Evolutionary conservation across 1,140 invertebrate genomes (phyloP).

Genomic region (Chrysopa pallens): DNA sequence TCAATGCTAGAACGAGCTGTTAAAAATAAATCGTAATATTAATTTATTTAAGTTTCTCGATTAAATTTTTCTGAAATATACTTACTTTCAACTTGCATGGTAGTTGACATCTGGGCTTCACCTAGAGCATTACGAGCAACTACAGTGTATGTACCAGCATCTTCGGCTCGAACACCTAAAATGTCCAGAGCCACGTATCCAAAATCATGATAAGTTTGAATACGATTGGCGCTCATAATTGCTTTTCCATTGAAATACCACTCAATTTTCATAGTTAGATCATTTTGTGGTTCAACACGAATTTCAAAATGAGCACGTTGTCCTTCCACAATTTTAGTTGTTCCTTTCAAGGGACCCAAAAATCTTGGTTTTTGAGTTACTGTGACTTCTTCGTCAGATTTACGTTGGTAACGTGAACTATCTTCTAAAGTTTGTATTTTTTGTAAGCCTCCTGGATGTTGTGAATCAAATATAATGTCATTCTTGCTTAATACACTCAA

Average conservation of each 20-base stretch:
- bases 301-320: constrained; percentile 94
- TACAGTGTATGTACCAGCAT: constrained; percentile 74
- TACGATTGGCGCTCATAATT: constrained; percentile 66
- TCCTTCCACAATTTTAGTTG: constrained; percentile 86
- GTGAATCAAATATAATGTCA: constrained; percentile 69
- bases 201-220: constrained; percentile 87
- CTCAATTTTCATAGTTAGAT: constrained; percentile 71
- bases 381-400: constrained; percentile 49
- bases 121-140: constrained; percentile 75
- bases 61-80: constrained; percentile 11
- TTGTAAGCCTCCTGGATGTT: constrained; percentile 71
- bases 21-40: constrained; percentile 12
- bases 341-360: constrained; percentile 71
- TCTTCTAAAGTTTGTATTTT: constrained; percentile 83
- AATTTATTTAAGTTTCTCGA: constrained; percentile 2
- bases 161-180: constrained; percentile 65
- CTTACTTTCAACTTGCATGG: constrained; percentile 77
- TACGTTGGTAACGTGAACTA: constrained; percentile 44
- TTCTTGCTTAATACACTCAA: constrained; percentile 71
- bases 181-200: constrained; percentile 91
- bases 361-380: constrained; percentile 67
- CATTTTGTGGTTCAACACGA: constrained; percentile 81
- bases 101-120: constrained; percentile 61
- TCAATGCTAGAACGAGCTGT: constrained; percentile 69
- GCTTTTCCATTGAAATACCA: constrained; percentile 84